phyloP scores from a whole-genome alignment of 2,113 vertebrate species.

The Noctilio leporinus region DNA sequence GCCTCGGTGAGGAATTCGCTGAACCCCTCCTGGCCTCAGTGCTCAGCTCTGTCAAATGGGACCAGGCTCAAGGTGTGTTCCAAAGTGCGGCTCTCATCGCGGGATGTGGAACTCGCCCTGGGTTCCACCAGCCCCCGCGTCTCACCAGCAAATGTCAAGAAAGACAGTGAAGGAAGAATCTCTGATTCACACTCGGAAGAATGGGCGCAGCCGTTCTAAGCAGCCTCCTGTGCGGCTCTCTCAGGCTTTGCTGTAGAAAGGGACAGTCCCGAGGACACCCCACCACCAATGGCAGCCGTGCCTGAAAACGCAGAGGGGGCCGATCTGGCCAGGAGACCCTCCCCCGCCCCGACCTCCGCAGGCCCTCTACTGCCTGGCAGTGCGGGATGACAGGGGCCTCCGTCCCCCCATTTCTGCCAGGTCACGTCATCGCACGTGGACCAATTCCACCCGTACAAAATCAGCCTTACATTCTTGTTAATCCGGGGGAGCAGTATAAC shows the following conservation, averaged over 20 bases:
- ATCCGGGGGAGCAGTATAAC: background rate
- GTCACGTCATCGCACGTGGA: background rate
- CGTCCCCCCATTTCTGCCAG: background rate
- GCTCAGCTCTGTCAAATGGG: background rate
- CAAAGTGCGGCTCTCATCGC: fast-evolving
- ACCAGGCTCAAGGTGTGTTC: background rate
- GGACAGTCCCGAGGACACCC: background rate
- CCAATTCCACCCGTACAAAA: background rate
- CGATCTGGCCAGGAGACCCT: background rate
- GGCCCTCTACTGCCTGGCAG: background rate
- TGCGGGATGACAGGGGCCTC: too few relatives aligned
- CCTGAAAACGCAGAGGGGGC: background rate
- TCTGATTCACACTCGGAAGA: background rate
- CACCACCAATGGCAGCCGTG: background rate
- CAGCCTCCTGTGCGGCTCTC: background rate
- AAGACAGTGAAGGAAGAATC: background rate
- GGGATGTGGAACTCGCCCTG: background rate
- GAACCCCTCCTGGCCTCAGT: background rate
- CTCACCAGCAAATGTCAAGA: background rate
- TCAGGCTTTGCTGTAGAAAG: background rate
- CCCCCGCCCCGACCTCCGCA: background rate
- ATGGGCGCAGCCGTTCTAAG: background rate
- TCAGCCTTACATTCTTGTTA: background rate
- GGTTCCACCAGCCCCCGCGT: background rate
- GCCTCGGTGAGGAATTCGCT: background rate